Base-by-base conservation (phyloP, 1,140 invertebrate genomes). In the Aphaenogaster rudis region DNA sequence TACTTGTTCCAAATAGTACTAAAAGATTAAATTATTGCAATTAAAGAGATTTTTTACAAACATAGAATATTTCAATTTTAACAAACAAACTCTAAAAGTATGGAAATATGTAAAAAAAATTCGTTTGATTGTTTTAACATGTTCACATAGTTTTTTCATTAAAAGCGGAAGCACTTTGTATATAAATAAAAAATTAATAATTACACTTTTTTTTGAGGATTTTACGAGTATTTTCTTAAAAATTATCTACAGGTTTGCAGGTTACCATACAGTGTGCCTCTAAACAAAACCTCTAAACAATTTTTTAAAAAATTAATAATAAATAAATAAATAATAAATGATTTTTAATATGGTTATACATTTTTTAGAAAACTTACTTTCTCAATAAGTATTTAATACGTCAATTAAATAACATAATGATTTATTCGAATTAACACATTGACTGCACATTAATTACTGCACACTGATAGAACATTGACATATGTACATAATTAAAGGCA, bases 51-150 rank as follows among this genome's bases (percentile, higher is more conserved):
- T 2, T 39, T 11, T 69, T 28, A 69, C 21, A 69, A 48, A 69
- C 33, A 17, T 50, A 48, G 0, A 7, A 48, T 17, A 39, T 69
- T 15, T 50, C n/a, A 69, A 69, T 48, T 48, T 69, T 33, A 69
- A 28, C 6, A n/a, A 36, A 69, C 21, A 50, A 48, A 48, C 50
- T 69, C 6, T 69, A 69, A 45, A 69, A 69, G 9, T 69, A 48
- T 28, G 3, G 8, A 33, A 45, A 48, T 69, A 69, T 50, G 5
- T 13, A 7, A 15, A 33, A 52, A 17, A 71, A 52, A 8, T 17
- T 52, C 0, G 2, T 36, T 33, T 33, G 15, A 8, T 48, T 69
- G 15, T n/a, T 11, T 54, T 2, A 6, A 52, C 1, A 69, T 50
- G 9, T 8, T 33, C 1, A 50, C 1, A 33, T 0, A 71, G 3